These are phyloP conservation scores for Gyrodactylus salaris DNA, from an alignment of 1,140 invertebrate genomes.

Conservation along the genomic window DNA sequence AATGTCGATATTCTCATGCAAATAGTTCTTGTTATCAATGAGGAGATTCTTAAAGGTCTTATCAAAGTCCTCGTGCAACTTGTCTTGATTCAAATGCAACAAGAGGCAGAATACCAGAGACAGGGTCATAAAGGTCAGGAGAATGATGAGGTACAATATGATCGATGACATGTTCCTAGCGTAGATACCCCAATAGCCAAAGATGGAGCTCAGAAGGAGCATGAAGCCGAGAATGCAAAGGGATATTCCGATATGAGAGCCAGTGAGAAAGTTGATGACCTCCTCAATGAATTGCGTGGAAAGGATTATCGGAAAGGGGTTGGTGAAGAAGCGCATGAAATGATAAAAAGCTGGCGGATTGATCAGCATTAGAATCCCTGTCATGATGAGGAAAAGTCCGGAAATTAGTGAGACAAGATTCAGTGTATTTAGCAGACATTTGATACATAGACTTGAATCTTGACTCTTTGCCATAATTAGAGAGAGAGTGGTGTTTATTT, in stretches of 20 bases:
- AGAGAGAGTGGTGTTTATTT: too few species aligned
- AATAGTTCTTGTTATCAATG: not conserved
- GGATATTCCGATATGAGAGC: not conserved
- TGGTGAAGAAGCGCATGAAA: not conserved
- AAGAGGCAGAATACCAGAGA: not conserved
- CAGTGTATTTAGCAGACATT: not conserved
- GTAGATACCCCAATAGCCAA: not conserved
- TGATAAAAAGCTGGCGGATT: not conserved
- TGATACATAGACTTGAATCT: not conserved
- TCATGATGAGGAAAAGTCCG: not conserved
- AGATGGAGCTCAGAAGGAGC: not conserved
- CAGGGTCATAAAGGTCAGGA: not conserved
- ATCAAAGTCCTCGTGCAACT: not conserved
- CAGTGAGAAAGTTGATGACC: not conserved
- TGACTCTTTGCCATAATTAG: not conserved
- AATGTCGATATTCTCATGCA: not conserved
- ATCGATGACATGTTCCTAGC: not conserved
- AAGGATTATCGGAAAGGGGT: not conserved
- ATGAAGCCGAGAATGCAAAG: not conserved
- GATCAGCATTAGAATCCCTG: not conserved
- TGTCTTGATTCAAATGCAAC: not conserved
- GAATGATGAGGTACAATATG: not conserved
- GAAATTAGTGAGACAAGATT: not conserved
- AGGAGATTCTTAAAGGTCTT: not conserved
- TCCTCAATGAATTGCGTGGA: not conserved